These are phyloP conservation scores for Haliclona indistincta DNA, from an alignment of 37 sponge, comb jelly and placozoan species.

Conservation along the genomic window DNA sequence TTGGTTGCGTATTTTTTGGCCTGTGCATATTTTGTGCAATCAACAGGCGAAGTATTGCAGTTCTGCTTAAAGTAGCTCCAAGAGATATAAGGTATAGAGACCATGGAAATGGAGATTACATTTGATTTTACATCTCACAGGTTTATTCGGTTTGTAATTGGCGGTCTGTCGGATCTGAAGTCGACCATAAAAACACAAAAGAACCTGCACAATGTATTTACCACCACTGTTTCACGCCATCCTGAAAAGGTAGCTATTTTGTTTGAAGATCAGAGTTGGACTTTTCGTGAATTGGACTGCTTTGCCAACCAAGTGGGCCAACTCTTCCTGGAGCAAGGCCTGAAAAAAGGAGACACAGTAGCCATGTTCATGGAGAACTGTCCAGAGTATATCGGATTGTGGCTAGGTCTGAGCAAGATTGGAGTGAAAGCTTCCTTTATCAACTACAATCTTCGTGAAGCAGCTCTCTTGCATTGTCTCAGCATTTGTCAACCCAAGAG, in stretches of 20 bases:
- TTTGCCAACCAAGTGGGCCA: slow-evolving; percentile 45
- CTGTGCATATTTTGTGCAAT: no score
- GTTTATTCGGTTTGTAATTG: no score
- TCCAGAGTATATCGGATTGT: slow-evolving; percentile 71
- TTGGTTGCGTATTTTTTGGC: no score
- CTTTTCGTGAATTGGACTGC: slow-evolving; percentile 46
- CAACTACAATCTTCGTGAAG: slow-evolving; percentile 71
- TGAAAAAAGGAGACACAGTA: slow-evolving; percentile 58
- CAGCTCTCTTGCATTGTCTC: slow-evolving; percentile 69
- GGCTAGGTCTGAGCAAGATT: slow-evolving; percentile 61
- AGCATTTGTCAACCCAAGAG: slow-evolving; percentile 52
- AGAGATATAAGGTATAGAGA: no score
- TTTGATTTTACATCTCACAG: no score
- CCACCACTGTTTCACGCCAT: slow-evolving; percentile 35
- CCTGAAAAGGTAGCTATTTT: slow-evolving; percentile 58
- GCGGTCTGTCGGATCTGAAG: no score
- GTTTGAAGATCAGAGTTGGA: slow-evolving; percentile 60
- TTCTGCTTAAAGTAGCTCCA: no score
- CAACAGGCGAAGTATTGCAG: no score
- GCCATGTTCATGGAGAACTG: slow-evolving; percentile 67
- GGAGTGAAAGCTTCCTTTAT: slow-evolving; percentile 67
- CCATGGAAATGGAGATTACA: no score
- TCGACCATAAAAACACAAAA: no score
- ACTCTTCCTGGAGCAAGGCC: slow-evolving; percentile 31
- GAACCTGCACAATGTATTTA: slow-evolving; percentile 14